These are phyloP conservation scores for Coremacera marginata DNA, from an alignment of 2,888 invertebrate species.

Conservation along the genomic window DNA sequence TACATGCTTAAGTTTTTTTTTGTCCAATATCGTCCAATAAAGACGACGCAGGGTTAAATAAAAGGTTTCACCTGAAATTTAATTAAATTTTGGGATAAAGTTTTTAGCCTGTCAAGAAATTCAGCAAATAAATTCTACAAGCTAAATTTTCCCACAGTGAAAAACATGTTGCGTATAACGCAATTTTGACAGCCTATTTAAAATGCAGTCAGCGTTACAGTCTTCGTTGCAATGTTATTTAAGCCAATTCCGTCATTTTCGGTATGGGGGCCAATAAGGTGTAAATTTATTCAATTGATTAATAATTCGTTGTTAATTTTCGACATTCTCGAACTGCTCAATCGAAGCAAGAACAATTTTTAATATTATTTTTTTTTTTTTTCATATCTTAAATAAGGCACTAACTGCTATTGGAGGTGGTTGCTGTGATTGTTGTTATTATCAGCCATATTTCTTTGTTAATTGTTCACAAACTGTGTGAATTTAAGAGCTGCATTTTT, in stretches of 20 bases:
- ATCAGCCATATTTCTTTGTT: constrained; percentile 32
- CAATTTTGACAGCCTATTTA: no score
- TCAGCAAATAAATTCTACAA: no score
- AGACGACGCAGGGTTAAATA: no score
- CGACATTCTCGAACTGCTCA: constrained; percentile 31
- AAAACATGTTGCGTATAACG: no score
- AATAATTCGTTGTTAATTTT: constrained; percentile 55
- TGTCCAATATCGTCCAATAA: no score
- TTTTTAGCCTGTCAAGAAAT: no score
- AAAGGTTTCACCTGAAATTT: no score
- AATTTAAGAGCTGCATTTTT: constrained; percentile 30
- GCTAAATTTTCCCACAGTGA: no score
- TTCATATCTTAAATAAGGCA: neutral
- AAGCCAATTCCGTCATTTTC: constrained; percentile 20
- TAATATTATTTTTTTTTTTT: constrained; percentile 10
- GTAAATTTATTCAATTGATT: constrained; percentile 64
- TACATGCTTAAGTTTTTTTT: no score
- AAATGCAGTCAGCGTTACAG: no score
- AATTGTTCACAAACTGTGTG: constrained; percentile 32
- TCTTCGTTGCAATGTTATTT: neutral
- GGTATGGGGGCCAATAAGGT: constrained; percentile 67
- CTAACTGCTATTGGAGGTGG: neutral
- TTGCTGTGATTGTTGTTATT: constrained; percentile 4
- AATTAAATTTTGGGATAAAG: no score
- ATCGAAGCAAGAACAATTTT: constrained; percentile 3